Evolutionary conservation across 1,140 invertebrate species (phyloP).

Genomic region (Aricia agestis): DNA sequence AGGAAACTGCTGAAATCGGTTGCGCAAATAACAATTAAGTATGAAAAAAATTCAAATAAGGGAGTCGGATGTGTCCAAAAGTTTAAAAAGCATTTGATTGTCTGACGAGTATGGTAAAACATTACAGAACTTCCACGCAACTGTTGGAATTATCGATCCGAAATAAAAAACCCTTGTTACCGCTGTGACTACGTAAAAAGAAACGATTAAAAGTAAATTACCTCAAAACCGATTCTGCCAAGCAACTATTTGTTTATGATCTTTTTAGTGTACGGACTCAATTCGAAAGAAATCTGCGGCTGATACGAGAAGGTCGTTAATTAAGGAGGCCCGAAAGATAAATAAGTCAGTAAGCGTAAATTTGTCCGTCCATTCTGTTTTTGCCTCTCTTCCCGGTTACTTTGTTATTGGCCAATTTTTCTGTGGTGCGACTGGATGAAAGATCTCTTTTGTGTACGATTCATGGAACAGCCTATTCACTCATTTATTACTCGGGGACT

Average conservation of each 20-base stretch:
- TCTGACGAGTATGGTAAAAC: no score
- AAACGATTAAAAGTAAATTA: not conserved
- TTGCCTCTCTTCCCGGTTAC: constrained; percentile 45
- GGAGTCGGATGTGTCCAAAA: no score
- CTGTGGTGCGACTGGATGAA: constrained; percentile 42
- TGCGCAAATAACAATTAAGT: not conserved
- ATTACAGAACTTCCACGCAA: no score
- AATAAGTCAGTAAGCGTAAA: constrained; percentile 62
- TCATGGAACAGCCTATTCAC: constrained; percentile 43
- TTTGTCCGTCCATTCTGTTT: constrained; percentile 61
- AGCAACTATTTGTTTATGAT: constrained; percentile 15
- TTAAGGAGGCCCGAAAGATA: constrained; percentile 54
- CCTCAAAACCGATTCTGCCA: not conserved
- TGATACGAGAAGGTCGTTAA: constrained; percentile 53
- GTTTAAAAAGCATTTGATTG: no score
- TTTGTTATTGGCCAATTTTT: constrained; percentile 60
- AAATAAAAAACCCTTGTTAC: no score
- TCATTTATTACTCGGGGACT: constrained; percentile 29
- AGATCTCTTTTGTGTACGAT: constrained; percentile 56
- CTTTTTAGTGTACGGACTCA: constrained; percentile 25
- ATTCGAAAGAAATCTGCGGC: constrained; percentile 45
- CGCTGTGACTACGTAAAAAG: constrained; percentile 16
- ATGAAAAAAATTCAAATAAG: no score
- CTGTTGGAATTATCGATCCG: no score
- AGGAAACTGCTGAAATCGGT: not conserved